A percentile compares a stretch with the other conserved stretches of the same genome.
Evolutionary conservation across 2,113 vertebrate species (phyloP).

Genomic region (Amazona guildingii): DNA sequence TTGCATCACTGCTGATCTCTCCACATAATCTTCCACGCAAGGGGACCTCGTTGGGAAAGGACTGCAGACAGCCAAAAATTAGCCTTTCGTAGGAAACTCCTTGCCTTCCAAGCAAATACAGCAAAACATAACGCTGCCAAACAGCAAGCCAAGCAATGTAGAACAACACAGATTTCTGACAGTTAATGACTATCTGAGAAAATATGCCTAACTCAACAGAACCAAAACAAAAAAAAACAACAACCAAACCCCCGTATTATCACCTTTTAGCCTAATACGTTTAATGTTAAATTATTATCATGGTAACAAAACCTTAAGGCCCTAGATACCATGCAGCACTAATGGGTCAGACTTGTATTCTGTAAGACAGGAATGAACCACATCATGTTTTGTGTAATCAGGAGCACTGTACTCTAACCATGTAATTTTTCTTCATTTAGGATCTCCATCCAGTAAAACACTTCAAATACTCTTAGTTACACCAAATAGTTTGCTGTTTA

Average conservation of each 20-base stretch:
- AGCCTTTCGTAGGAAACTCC: slow-evolving; percentile 43
- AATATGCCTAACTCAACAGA: slow-evolving; percentile 35
- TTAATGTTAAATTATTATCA: neutral
- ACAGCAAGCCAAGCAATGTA: neutral
- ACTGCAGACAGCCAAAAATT: slow-evolving; percentile 62
- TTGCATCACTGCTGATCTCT: slow-evolving; percentile 44
- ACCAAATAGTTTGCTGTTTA: neutral
- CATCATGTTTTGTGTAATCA: neutral
- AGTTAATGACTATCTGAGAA: slow-evolving; percentile 46
- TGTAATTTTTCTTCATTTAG: slow-evolving; percentile 10
- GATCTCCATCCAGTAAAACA: neutral
- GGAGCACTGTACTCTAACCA: neutral
- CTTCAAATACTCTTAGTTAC: neutral
- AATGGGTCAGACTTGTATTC: neutral
- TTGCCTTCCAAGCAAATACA: slow-evolving; percentile 44
- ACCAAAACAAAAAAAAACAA: slow-evolving; percentile 13
- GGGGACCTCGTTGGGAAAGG: slow-evolving; percentile 53
- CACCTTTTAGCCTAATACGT: neutral
- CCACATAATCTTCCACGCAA: slow-evolving; percentile 42
- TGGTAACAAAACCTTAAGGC: neutral
- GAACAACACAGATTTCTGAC: slow-evolving; percentile 38
- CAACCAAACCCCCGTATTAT: neutral
- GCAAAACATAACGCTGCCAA: neutral
- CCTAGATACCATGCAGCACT: neutral
- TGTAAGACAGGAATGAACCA: neutral